phyloP scores from a whole-genome alignment of 1,140 invertebrate species.

The Temnothorax curvispinosus region DNA sequence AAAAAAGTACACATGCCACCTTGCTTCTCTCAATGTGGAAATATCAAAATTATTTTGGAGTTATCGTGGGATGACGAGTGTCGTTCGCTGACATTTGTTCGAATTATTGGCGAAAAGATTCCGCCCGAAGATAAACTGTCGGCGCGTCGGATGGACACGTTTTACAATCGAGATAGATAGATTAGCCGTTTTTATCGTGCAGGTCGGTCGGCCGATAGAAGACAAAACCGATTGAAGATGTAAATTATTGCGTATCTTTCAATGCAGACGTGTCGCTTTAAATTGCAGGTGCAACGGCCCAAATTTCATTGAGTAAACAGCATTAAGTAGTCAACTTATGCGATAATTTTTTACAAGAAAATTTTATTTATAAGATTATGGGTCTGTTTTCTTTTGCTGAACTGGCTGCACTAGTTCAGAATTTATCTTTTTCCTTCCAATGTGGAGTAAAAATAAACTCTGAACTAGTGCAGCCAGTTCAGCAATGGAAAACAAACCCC shows the following conservation, averaged over 20 bases:
- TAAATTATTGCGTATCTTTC: conserved; percentile 65
- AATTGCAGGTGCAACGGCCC: neutral
- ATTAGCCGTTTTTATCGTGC: conserved; percentile 62
- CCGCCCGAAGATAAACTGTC: conserved; percentile 12
- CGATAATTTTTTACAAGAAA: neutral
- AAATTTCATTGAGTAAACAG: neutral
- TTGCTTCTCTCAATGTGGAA: neutral
- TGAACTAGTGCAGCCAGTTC: too few relatives aligned
- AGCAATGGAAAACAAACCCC: too few relatives aligned
- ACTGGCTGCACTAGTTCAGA: too few relatives aligned
- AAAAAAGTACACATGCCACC: conserved; percentile 69
- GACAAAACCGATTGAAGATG: conserved; percentile 33
- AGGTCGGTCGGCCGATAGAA: neutral
- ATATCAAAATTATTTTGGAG: conserved; percentile 1
- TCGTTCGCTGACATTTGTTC: neutral
- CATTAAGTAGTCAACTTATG: neutral
- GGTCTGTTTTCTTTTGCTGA: too few relatives aligned
- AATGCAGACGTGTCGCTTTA: neutral
- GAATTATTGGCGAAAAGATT: conserved; percentile 16
- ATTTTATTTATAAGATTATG: neutral
- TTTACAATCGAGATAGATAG: conserved; percentile 65
- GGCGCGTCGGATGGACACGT: conserved; percentile 41
- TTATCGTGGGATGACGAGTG: neutral
- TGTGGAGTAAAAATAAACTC: too few relatives aligned
- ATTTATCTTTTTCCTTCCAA: too few relatives aligned